These are phyloP conservation scores for Rhegmatorhina hoffmannsi DNA, from an alignment of 2,113 vertebrate species.

Conservation along the genomic window DNA sequence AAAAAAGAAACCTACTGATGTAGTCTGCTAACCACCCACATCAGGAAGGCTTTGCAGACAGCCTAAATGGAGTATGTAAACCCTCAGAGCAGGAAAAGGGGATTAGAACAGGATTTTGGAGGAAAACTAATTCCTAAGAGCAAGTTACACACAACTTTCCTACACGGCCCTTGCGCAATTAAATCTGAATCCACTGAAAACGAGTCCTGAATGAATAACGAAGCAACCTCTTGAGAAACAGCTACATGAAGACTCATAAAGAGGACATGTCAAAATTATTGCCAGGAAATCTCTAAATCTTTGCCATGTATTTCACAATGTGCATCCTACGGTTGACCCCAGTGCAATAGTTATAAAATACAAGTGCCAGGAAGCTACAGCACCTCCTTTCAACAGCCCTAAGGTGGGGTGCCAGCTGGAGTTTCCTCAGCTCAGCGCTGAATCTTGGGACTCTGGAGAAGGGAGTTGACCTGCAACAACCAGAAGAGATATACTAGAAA, in stretches of 20 bases:
- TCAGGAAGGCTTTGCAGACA: not conserved
- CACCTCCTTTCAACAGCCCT: not conserved
- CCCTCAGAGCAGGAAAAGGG: not conserved
- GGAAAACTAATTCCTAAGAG: not conserved
- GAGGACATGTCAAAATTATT: conserved; percentile 12
- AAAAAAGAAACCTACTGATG: not conserved
- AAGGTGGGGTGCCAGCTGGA: not conserved
- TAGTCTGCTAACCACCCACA: not conserved
- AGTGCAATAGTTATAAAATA: not conserved
- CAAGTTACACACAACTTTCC: not conserved
- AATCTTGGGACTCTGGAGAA: not conserved
- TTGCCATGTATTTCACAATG: conserved; percentile 4
- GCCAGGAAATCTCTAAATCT: conserved; percentile 40
- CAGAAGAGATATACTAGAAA: not conserved
- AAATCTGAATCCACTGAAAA: conserved; percentile 46
- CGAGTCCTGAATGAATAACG: conserved; percentile 20
- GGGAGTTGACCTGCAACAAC: not conserved
- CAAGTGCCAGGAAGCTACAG: not conserved
- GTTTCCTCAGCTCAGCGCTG: not conserved
- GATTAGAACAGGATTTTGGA: not conserved
- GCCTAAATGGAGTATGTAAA: not conserved
- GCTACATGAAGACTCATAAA: conserved; percentile 31
- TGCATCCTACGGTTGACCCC: not conserved
- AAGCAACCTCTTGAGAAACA: conserved; percentile 41
- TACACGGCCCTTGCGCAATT: not conserved